Evolutionary conservation across 2,797 vertebrate species (phyloP).

Genomic region (Sciurus carolinensis): DNA sequence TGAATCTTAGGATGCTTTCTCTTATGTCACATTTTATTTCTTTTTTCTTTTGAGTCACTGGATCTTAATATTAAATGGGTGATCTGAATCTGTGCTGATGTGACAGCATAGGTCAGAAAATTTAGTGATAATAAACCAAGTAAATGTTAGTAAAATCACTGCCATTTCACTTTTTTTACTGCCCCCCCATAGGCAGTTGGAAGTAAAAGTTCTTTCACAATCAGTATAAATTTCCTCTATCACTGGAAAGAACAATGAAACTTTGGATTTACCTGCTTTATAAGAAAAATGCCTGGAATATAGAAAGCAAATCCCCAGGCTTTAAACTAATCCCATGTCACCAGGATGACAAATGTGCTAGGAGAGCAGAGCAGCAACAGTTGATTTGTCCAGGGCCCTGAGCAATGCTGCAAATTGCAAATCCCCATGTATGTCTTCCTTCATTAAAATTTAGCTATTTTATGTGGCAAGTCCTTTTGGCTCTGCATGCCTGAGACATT

Average conservation of each 20-base stretch:
- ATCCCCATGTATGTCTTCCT: background rate
- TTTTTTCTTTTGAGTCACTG: background rate
- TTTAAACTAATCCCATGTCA: conserved; percentile 61
- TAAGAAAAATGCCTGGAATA: conserved; percentile 54
- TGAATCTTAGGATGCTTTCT: background rate
- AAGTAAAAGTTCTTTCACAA: conserved; percentile 55
- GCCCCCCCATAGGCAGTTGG: background rate
- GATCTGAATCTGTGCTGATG: background rate
- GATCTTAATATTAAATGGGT: background rate
- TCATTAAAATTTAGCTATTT: conserved; percentile 66
- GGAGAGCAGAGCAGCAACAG: conserved; percentile 15
- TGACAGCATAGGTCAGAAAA: background rate
- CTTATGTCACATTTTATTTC: background rate
- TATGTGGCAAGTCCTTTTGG: conserved; percentile 45
- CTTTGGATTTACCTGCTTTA: conserved; percentile 71
- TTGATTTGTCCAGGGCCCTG: conserved; percentile 24
- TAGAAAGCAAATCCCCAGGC: conserved; percentile 30
- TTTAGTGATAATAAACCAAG: background rate
- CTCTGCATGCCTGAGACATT: background rate
- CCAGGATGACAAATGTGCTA: background rate
- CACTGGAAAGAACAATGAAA: conserved; percentile 44
- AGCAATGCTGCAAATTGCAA: conserved; percentile 52
- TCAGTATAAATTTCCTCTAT: conserved; percentile 47
- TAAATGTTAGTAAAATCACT: background rate
- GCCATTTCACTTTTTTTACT: background rate